Base-by-base conservation (phyloP, 2,888 invertebrate species). In the Scaptomyza parva region DNA sequence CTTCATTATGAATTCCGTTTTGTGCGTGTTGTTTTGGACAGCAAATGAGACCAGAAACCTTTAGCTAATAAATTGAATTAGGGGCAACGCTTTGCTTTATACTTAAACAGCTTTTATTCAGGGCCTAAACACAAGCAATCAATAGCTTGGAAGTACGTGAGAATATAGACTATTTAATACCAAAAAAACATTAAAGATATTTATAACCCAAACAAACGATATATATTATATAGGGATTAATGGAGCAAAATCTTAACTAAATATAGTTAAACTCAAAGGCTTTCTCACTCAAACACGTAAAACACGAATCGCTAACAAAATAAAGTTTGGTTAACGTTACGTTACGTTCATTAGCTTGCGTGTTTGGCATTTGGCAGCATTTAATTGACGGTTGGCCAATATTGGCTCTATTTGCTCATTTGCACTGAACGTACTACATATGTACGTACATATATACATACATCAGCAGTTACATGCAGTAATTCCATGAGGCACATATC, bases 401-500 rank as follows among this genome's bases (percentile, higher is more conserved):
- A 28, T 66, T 30, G 14, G 50, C n/a, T 33, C 37, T 61, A 65
- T 72, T 58, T 63, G 75, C 54, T 58, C 45, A 70, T 65, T 60
- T 65, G 30, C 12, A 62, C 17, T 20, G 22, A 62, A 81, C 78
- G 75, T 62, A n/a, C n/a, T n/a, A n/a, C n/a, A n/a, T 2, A 28
- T 28, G 28, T 11, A 28, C 26, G 4, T 12, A 30, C 30, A 30
- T 4, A 30, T 7, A 30, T 12, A 28, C 3, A 12, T 12, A 83
- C 2, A 35, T n/a, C 17, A 11, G 39, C 33, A 72, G 65, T 68
- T 67, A 69, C 60, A 5, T n/a, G n/a, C n/a, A 65, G 53, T 78
- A 72, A 85, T 78, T 82, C 70, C 51, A 78, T 83, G 80, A 70
- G 77, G 67, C 50, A 59, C 39, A 45, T 53, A 51, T 59, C 47